Base-by-base conservation (phyloP, 2,797 vertebrate genomes). In the Nothura maculosa region DNA sequence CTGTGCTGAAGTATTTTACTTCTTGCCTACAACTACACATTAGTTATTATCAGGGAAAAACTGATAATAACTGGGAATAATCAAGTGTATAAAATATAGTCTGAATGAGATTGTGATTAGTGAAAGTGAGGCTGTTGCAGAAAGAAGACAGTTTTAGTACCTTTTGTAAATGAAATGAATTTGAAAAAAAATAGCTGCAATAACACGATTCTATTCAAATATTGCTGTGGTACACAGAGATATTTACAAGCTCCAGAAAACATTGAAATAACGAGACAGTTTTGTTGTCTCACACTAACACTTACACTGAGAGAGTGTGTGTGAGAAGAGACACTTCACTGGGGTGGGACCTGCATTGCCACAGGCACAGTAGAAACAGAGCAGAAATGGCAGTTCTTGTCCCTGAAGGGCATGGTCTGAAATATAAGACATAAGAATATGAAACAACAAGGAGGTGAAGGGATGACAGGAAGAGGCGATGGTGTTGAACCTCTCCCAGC, bases 131-230 rank as follows among this genome's bases (percentile, higher is more conserved):
- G 87, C 68, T 88, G 77, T 69, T 70, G 64, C 91, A 90, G 75
- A 84, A 87, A 25, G 25, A 88, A 96, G 95, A 92, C 86, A 95
- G 89, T 85, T 93, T 94, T 87, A 84, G 61, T 81, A 80, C 24
- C 64, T 90, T 70, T 90, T 80, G 30, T 30, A 85, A 92, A 68
- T 76, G 38, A 91, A 93, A 88, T 77, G 50, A 76, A 78, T 95
- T 85, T 64, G 43, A 90, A 93, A 43, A 50, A 62, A 91, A 92
- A 72, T 40, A 89, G 84, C 77, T 55, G 60, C 79, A 80, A 55
- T 68, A 87, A 74, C 69, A 76, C 79, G 58, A 81, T 91, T 32
- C 55, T 17, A 54, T 94, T 91, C 93, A 92, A 84, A 54, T 86
- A 50, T 67, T 86, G 68, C 70, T 40, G 36, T 24, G 17, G 32